Evolutionary conservation across 37 sponge, comb jelly and placozoan species (phyloP).

Genomic region (Crambe crambe): DNA sequence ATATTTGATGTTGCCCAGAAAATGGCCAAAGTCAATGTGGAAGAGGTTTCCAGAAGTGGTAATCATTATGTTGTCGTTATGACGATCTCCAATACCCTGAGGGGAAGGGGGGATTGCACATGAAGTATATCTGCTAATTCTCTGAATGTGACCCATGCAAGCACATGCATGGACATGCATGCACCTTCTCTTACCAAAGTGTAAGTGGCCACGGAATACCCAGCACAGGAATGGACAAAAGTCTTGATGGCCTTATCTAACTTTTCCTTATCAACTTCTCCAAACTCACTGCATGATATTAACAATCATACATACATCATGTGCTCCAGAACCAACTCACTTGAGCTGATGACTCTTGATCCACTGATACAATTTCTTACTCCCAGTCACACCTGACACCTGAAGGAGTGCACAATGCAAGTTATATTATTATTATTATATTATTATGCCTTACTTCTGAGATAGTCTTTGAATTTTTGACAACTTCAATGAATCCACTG

Average conservation of each 20-base stretch:
- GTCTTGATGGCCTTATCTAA: slow-evolving; percentile 56
- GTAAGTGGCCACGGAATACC: slow-evolving; percentile 88
- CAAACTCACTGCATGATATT: slow-evolving; percentile 33
- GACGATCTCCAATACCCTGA: slow-evolving; percentile 84
- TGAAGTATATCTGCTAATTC: too few relatives aligned
- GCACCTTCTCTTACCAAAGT: slow-evolving; percentile 53
- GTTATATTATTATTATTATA: background rate
- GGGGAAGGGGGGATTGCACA: background rate
- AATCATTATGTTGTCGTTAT: slow-evolving; percentile 88
- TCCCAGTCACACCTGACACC: slow-evolving; percentile 43
- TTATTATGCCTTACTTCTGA: slow-evolving; percentile 26
- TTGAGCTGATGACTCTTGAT: slow-evolving; percentile 54
- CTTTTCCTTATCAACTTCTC: slow-evolving; percentile 49
- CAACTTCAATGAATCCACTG: slow-evolving; percentile 89
- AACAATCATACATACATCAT: background rate
- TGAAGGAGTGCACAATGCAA: too few relatives aligned
- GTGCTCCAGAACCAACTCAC: slow-evolving; percentile 16
- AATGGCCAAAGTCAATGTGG: slow-evolving; percentile 95
- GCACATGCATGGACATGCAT: background rate
- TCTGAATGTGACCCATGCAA: background rate
- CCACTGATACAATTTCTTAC: slow-evolving; percentile 52
- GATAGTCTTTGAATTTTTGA: slow-evolving; percentile 71
- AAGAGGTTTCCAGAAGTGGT: slow-evolving; percentile 84
- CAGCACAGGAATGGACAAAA: slow-evolving; percentile 79
- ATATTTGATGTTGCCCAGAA: slow-evolving; percentile 83